phyloP scores from a whole-genome alignment of 2,113 vertebrate genomes.

The Pongo abelii region DNA sequence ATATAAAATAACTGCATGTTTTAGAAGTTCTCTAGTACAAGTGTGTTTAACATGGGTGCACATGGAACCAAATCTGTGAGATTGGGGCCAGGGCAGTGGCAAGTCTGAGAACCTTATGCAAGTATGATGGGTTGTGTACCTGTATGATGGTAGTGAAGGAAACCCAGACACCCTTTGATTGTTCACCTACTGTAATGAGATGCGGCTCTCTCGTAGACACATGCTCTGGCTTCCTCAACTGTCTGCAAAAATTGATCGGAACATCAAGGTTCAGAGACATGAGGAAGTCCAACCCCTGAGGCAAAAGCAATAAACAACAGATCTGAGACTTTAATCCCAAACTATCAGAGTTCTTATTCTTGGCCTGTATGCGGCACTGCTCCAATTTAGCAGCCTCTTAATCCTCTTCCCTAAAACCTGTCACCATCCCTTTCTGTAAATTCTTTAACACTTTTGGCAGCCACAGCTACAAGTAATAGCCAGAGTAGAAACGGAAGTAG shows the following conservation, averaged over 20 bases:
- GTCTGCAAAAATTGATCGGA: background rate
- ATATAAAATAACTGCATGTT: background rate
- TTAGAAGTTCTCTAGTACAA: background rate
- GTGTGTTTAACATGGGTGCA: background rate
- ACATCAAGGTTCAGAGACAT: background rate
- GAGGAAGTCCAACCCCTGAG: background rate
- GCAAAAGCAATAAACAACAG: background rate
- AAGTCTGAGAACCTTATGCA: fast-evolving
- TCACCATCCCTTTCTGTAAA: background rate
- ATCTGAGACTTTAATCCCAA: background rate
- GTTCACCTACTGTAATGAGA: background rate
- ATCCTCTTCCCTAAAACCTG: background rate
- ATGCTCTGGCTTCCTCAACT: background rate
- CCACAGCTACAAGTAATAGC: background rate
- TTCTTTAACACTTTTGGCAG: too few relatives aligned
- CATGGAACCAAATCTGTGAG: background rate
- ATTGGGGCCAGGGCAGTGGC: background rate
- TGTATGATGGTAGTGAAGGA: fast-evolving
- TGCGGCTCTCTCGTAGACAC: background rate
- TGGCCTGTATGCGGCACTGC: background rate
- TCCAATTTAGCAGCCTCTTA: background rate
- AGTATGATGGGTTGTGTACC: background rate
- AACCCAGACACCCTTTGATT: background rate
- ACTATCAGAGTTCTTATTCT: background rate
- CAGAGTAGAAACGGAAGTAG: background rate